Evolutionary conservation across 2,888 invertebrate species (phyloP).

Genomic region (Eupithecia exiguata): DNA sequence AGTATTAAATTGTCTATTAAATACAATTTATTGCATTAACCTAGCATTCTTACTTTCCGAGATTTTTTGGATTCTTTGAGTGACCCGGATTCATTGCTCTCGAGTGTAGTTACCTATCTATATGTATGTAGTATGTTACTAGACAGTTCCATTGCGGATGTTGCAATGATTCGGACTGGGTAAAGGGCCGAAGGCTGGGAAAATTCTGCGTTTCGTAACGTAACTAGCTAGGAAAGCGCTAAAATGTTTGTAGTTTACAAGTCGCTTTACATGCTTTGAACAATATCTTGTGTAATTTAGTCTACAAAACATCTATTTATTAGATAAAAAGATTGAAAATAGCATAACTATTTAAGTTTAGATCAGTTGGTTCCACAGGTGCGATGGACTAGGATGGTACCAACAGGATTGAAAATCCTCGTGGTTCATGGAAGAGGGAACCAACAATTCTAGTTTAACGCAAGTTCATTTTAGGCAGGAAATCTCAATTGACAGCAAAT

Average conservation of each 20-base stretch:
- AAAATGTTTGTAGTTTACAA: constrained; percentile 24
- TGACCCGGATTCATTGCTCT: too few relatives aligned
- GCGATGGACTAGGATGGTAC: neutral
- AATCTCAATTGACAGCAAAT: neutral
- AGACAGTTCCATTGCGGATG: constrained; percentile 28
- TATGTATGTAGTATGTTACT: neutral
- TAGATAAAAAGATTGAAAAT: too few relatives aligned
- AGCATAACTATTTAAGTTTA: too few relatives aligned
- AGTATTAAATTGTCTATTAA: too few relatives aligned
- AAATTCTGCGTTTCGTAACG: constrained; percentile 59
- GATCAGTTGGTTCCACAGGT: neutral
- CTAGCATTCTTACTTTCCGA: too few relatives aligned
- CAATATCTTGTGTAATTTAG: too few relatives aligned
- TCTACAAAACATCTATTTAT: too few relatives aligned
- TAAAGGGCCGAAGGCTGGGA: constrained; percentile 67
- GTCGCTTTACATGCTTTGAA: neutral
- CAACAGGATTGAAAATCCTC: neutral
- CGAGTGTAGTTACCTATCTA: neutral
- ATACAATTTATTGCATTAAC: too few relatives aligned
- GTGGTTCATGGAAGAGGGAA: neutral
- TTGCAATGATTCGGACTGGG: constrained; percentile 36
- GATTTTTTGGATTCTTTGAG: too few relatives aligned
- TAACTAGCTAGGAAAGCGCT: constrained; percentile 25
- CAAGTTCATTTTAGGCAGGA: neutral
- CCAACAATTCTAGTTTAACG: neutral